phyloP scores from a whole-genome alignment of 1,140 invertebrate species.

The Drosophila parvula region DNA sequence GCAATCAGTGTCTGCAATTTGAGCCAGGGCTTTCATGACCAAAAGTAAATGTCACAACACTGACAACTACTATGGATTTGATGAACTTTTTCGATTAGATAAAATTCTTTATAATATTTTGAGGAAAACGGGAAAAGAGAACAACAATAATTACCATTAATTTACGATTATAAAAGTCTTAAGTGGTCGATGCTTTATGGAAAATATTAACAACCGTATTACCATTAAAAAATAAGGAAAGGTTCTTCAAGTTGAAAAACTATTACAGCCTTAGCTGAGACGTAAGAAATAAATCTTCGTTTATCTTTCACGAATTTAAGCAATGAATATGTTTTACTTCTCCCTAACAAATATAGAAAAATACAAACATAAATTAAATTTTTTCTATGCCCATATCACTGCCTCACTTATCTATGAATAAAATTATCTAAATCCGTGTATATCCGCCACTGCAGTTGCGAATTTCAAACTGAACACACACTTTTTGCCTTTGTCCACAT shows the following conservation, averaged over 20 bases:
- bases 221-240: not conserved
- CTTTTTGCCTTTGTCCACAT: conserved; percentile 62
- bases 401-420: not conserved
- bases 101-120: conserved; percentile 14
- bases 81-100: conserved; percentile 30
- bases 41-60: not conserved
- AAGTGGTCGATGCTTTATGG: not conserved
- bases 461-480: conserved; percentile 37
- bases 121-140: not conserved
- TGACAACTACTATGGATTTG: conserved; percentile 10
- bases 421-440: conserved; percentile 2
- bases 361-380: not conserved
- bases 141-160: not conserved
- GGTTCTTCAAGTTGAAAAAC: not conserved
- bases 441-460: conserved; percentile 29
- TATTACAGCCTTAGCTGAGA: not conserved
- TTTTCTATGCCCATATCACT: not conserved
- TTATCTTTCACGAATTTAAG: not conserved
- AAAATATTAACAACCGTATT: too few relatives aligned
- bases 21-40: conserved; percentile 20
- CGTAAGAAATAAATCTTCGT: too few relatives aligned
- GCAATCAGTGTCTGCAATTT: conserved; percentile 45
- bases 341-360: not conserved
- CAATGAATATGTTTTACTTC: not conserved
- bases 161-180: not conserved